Evolutionary conservation across 2,113 vertebrate species (phyloP).

Genomic region (Poeciliopsis retropinna): DNA sequence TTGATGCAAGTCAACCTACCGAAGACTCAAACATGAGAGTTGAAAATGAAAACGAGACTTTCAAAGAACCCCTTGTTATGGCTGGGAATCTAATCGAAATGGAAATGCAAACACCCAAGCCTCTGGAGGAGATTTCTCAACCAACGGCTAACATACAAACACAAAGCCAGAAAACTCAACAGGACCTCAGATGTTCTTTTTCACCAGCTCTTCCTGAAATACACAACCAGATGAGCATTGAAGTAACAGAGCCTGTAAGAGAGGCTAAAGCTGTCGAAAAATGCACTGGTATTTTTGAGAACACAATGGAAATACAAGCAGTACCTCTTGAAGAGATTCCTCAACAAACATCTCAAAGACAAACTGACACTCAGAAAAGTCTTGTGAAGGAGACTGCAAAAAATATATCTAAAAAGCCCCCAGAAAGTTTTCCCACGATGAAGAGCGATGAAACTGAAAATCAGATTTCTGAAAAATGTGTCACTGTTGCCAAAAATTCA

Average conservation of each 20-base stretch:
- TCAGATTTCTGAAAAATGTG: neutral
- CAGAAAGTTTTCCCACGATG: neutral
- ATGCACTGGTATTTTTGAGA: neutral
- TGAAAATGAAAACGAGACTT: constrained; percentile 7
- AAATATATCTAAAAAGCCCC: neutral
- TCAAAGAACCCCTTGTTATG: neutral
- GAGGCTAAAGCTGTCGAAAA: neutral
- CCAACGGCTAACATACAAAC: constrained; percentile 2
- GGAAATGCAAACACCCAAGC: constrained; percentile 8
- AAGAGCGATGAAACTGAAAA: constrained; percentile 3
- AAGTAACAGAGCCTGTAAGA: neutral
- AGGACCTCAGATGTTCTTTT: neutral
- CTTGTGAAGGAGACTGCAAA: neutral
- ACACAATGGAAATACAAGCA: neutral
- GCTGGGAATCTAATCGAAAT: constrained; percentile 23
- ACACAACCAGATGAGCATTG: neutral
- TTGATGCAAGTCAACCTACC: constrained; percentile 6
- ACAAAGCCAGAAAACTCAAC: constrained; percentile 3
- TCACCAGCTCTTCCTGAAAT: neutral
- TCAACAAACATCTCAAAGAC: neutral
- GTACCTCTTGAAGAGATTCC: neutral
- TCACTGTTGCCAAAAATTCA: constrained; percentile 5
- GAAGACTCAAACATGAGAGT: neutral
- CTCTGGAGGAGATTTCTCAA: constrained; percentile 11
- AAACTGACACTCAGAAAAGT: neutral